These are phyloP conservation scores for Palythoa caribaeorum DNA, from an alignment of 92 coral and sea anemone genomes.

Conservation along the genomic window DNA sequence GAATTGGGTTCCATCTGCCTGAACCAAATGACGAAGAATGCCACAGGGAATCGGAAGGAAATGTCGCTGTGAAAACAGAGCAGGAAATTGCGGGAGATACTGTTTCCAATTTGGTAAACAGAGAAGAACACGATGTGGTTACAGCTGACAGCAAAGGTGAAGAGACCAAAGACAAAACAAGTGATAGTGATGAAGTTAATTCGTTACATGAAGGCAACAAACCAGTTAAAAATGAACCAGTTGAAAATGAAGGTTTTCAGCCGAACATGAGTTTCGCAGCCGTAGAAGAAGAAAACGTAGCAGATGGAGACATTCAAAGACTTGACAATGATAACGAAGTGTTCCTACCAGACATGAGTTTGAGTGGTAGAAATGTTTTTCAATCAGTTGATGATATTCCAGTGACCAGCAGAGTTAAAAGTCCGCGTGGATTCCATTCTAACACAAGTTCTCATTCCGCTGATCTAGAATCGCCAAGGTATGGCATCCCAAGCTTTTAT, in stretches of 20 bases:
- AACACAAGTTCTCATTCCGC: background rate
- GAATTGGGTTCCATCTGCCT: conserved; percentile 34
- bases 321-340: conserved; percentile 10
- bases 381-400: conserved; percentile 32
- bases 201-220: background rate
- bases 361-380: conserved; percentile 18
- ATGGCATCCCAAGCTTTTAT: conserved; percentile 40
- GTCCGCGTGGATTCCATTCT: conserved; percentile 10
- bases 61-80: background rate
- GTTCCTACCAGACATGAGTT: conserved; percentile 28
- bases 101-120: background rate
- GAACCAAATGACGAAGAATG: conserved; percentile 13
- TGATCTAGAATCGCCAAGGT: background rate
- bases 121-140: background rate
- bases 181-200: background rate
- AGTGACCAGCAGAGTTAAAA: background rate
- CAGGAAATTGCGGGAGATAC: background rate
- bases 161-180: background rate
- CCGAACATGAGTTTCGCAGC: conserved; percentile 9
- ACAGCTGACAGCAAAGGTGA: background rate
- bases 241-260: conserved; percentile 8
- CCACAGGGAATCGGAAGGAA: background rate
- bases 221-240: background rate
- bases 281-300: background rate
- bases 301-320: background rate